Conservation (phyloP, 2,113 vertebrate species). For the Pycnonotus jocosus region DNA sequence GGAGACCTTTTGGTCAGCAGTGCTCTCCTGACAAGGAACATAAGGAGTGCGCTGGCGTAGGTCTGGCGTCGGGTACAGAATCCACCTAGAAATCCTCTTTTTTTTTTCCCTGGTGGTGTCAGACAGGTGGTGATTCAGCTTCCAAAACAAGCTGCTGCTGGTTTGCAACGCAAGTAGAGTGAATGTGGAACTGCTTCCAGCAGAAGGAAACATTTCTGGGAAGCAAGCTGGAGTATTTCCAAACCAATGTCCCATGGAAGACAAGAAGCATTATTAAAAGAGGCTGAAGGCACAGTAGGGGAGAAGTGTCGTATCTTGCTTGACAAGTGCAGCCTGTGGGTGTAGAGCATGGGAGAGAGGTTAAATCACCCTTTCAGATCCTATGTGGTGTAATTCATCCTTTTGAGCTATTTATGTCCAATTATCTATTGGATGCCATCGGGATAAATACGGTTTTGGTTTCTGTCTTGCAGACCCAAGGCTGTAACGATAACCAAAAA, state of each 20-base stretch:
- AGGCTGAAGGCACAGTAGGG: constrained; percentile 32
- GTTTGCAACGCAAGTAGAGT: constrained; percentile 22
- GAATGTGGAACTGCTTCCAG: constrained; percentile 41
- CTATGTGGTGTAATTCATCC: constrained; percentile 6
- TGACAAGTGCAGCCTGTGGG: constrained; percentile 46
- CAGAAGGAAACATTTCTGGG: constrained; percentile 59
- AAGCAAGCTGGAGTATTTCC: constrained; percentile 53
- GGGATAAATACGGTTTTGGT: background rate
- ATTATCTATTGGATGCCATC: constrained; percentile 26
- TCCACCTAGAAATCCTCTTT: background rate
- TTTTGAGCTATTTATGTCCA: constrained; percentile 38
- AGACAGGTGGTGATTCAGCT: constrained; percentile 55
- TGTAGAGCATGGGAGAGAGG: constrained; percentile 43
- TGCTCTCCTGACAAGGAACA: background rate
- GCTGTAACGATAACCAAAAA: background rate
- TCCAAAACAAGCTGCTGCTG: constrained; percentile 57
- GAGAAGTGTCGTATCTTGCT: constrained; percentile 40
- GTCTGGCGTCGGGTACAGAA: background rate
- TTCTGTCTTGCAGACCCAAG: background rate
- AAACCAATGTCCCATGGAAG: constrained; percentile 56
- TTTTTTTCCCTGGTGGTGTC: background rate
- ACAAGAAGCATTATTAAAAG: constrained; percentile 51
- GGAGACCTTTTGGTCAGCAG: background rate
- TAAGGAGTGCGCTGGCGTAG: background rate
- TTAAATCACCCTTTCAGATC: constrained; percentile 46